Evolutionary conservation across 1,140 invertebrate genomes (phyloP), one percentile per base, ranked within the genome.

Genomic region (Philopotamus ludificatus): DNA sequence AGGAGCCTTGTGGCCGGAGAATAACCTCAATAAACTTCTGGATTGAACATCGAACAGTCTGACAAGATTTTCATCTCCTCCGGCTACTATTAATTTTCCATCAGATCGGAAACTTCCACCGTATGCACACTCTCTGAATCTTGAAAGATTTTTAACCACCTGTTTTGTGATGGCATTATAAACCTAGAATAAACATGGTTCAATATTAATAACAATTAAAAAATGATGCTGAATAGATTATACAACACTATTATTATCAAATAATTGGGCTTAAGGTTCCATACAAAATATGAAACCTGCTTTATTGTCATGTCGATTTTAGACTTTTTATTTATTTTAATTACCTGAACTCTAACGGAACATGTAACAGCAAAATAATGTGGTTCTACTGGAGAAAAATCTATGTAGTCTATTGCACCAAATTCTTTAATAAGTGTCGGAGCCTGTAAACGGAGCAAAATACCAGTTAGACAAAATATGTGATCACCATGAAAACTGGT

Each of bases 401-500:
- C 90, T 54, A 98, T 86, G 72, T 92, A 90, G 75, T 95, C 93
- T 26, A 97, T 92, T 0, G 90, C 85, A 34, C 93, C 93, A 82
- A 91, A 93, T 78, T 97, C 95, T 79, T 97, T 97, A 0, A 95
- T 84, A 44, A 94, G 83, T 3, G 93, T 89, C 50, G 93, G 92
- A 71, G 86, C 81, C 93, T 95, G 75, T 70, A 84, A 86, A 12
- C n/a, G n/a, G n/a, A n/a, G n/a, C n/a, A n/a, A n/a, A n/a, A n/a
- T n/a, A n/a, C n/a, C n/a, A n/a, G n/a, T n/a, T n/a, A n/a, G n/a
- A n/a, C n/a, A n/a, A n/a, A n/a, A n/a, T n/a, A n/a, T n/a, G n/a
- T n/a, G n/a, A n/a, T n/a, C n/a, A n/a, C n/a, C n/a, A n/a, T n/a
- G n/a, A n/a, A n/a, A n/a, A n/a, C n/a, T n/a, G n/a, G n/a, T n/a